Evolutionary conservation across 2,113 vertebrate species (phyloP).

Genomic region (Micromys minutus): DNA sequence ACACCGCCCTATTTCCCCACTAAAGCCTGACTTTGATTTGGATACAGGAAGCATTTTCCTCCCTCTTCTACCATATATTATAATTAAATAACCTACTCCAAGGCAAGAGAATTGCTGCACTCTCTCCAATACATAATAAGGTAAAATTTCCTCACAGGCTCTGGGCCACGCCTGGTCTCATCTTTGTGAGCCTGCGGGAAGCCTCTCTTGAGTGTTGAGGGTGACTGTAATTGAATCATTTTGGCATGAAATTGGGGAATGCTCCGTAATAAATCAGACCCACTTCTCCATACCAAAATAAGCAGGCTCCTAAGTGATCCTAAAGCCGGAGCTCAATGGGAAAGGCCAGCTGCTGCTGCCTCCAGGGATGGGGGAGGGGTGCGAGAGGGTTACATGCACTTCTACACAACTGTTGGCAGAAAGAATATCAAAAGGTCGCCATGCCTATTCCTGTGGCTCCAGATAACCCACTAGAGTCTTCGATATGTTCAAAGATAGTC

Average conservation of each 20-base stretch:
- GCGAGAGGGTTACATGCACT: not conserved
- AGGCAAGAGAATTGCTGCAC: constrained; percentile 55
- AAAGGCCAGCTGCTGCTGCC: not conserved
- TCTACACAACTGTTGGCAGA: not conserved
- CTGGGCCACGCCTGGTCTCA: constrained; percentile 40
- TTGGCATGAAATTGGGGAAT: constrained; percentile 75
- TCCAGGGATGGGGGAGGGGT: no score
- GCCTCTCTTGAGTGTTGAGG: constrained; percentile 62
- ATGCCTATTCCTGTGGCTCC: not conserved
- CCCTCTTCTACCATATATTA: constrained; percentile 30
- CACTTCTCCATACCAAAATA: constrained; percentile 39
- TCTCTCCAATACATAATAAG: constrained; percentile 70
- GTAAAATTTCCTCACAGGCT: constrained; percentile 59
- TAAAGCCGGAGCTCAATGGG: not conserved
- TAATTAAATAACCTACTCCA: constrained; percentile 68
- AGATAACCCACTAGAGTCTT: not conserved
- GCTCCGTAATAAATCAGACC: constrained; percentile 71
- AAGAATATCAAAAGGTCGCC: not conserved
- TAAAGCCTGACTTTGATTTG: constrained; percentile 62
- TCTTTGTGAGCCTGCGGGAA: constrained; percentile 64
- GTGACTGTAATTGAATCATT: constrained; percentile 75
- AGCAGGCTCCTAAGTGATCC: not conserved
- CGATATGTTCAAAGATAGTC: not conserved
- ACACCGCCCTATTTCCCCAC: constrained; percentile 59
- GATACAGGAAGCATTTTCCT: constrained; percentile 25